These are phyloP conservation scores for Tapirus indicus DNA, from an alignment of 2,797 vertebrate species.

Conservation along the genomic window DNA sequence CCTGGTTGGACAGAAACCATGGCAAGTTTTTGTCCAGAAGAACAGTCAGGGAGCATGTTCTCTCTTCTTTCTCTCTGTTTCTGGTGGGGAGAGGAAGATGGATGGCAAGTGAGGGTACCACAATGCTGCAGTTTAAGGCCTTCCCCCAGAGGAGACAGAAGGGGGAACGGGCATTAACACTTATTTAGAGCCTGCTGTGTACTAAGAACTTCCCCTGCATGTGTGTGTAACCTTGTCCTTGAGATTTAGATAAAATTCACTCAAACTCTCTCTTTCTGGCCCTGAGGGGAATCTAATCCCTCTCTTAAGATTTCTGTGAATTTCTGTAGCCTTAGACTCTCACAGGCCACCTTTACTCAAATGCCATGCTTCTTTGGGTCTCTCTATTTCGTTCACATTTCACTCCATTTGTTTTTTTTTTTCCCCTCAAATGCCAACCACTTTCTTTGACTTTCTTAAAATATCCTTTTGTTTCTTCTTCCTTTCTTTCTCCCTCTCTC, in stretches of 20 bases:
- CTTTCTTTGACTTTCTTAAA: neutral
- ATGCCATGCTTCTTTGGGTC: neutral
- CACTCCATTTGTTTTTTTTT: neutral
- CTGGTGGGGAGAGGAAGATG: too few relatives aligned
- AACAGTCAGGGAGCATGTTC: neutral
- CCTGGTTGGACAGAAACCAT: neutral
- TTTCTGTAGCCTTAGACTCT: neutral
- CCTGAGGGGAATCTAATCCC: neutral
- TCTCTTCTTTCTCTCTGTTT: neutral
- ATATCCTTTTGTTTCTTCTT: neutral
- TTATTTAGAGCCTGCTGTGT: neutral
- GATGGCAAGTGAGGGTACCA: neutral
- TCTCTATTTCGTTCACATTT: neutral
- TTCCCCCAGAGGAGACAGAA: too few relatives aligned
- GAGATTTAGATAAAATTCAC: neutral
- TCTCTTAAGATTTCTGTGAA: neutral
- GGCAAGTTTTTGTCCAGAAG: neutral
- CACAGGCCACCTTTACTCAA: neutral
- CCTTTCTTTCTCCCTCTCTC: too few relatives aligned
- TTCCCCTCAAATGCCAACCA: neutral
- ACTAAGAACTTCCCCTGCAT: neutral
- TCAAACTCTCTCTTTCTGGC: neutral
- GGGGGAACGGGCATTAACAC: neutral
- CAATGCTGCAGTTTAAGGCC: rapidly evolving
- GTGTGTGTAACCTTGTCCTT: neutral